Evolutionary conservation across 2,888 invertebrate species (phyloP), one percentile per base, ranked within the genome.

Genomic region (Pocota personata): DNA sequence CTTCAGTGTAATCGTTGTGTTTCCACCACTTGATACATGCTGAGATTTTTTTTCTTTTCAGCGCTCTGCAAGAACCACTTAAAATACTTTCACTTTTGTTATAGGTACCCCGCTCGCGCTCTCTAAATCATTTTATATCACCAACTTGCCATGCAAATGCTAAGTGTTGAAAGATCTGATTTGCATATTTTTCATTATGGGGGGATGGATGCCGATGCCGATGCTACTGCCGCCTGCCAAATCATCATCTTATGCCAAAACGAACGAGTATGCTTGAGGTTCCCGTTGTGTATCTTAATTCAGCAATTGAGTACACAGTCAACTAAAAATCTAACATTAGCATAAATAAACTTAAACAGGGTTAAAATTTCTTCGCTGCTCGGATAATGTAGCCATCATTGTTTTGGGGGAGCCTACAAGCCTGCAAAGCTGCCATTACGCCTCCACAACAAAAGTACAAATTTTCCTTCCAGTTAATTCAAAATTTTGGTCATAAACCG

Each of bases 121-220:
- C 8, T 0, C 3, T 14, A 30, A 43, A 2, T 3, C 32, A 50
- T 35, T 66, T 66, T 66, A 14, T 27, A 52, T 21, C 40, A 16
- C 30, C 30, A 64, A 64, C 64, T 64, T 64, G 62, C 27, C 64
- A 75, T 75, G 64, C 64, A 69, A 67, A 77, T 43, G 69, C 14
- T 52, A 78, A 77, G 67, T 77, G 66, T 52, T 60, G 32, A 40
- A 27, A 76, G 67, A 67, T 67, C 12, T 62, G 46, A 79, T 79
- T 79, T 79, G 57, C 78, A 79, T 79, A 71, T 64, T 79, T 79
- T 19, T 27, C 75, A 64, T 55, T 50, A 64, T 19, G 8, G 16
- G 6, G 16, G 16, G 7, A 16, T 2, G 16, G n/a, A 19, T 52
- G 27, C 48, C 24, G 2, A 24, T 24, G 24, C 24, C 24, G 4